Conservation (phyloP, 1,140 invertebrate genomes). For the Zaprionus lachaisei region DNA sequence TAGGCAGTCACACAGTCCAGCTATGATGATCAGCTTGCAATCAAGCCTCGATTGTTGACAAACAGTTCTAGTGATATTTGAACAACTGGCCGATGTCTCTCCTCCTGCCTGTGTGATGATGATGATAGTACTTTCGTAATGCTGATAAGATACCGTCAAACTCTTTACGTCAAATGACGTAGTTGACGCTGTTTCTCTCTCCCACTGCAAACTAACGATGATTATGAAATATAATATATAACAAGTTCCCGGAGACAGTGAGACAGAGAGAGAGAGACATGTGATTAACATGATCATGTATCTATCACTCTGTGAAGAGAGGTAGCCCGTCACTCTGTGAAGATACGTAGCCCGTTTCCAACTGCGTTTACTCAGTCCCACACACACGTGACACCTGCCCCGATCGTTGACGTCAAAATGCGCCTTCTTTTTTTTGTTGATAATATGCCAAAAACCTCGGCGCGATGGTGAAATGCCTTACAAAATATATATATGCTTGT, state of each 20-base stretch:
- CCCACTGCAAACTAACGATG: constrained; percentile 51
- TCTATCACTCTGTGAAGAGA: neutral
- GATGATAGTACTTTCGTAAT: constrained; percentile 7
- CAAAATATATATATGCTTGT: constrained; percentile 17
- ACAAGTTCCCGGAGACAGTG: neutral
- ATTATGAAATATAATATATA: constrained; percentile 60
- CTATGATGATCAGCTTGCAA: neutral
- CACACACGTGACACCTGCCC: constrained; percentile 50
- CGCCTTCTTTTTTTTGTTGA: constrained; percentile 42
- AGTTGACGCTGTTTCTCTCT: constrained; percentile 14
- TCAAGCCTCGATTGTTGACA: constrained; percentile 52
- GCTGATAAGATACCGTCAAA: constrained; percentile 58
- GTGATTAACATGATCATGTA: neutral
- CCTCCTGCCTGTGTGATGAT: neutral
- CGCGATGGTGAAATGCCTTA: constrained; percentile 63
- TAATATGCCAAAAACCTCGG: constrained; percentile 55
- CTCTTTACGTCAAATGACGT: constrained; percentile 60
- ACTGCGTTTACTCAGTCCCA: constrained; percentile 17
- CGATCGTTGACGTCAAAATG: constrained; percentile 65
- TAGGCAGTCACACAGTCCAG: neutral
- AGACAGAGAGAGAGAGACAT: neutral
- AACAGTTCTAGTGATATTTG: constrained; percentile 48
- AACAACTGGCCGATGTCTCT: constrained; percentile 14
- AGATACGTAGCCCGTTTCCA: constrained; percentile 2
- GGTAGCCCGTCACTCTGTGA: neutral